Percentiles rank a stretch among this genome's conserved stretches.
These are phyloP conservation scores for Chrysolina oricalcia DNA, from an alignment of 2,888 invertebrate species.

Conservation along the genomic window DNA sequence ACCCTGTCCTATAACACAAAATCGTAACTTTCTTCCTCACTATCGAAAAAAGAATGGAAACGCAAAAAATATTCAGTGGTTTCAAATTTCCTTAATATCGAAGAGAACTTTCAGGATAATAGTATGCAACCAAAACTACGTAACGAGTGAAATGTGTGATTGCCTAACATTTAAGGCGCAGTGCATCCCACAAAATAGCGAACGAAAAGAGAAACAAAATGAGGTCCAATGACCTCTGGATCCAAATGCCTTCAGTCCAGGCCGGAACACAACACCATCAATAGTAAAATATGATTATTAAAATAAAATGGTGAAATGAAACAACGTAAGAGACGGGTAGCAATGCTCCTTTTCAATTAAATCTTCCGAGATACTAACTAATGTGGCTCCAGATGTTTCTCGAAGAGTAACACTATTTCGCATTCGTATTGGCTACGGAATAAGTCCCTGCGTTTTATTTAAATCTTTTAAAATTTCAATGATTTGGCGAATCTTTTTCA, in stretches of 20 bases:
- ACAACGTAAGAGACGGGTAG: too few species aligned
- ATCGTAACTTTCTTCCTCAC: too few species aligned
- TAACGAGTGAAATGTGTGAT: not conserved
- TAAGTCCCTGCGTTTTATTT: too few species aligned
- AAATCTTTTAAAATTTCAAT: too few species aligned
- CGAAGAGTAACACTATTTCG: too few species aligned
- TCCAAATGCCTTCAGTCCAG: not conserved
- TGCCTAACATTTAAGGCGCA: slow-evolving; percentile 5
- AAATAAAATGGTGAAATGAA: too few species aligned
- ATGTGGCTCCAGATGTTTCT: too few species aligned
- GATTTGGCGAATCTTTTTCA: too few species aligned
- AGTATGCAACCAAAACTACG: not conserved
- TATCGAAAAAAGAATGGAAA: not conserved
- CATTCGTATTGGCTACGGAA: too few species aligned
- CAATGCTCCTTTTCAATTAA: too few species aligned
- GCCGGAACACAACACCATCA: not conserved
- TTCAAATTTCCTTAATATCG: not conserved
- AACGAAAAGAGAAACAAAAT: not conserved
- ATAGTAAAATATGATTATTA: not conserved
- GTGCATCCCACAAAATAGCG: not conserved
- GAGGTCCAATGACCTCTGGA: slow-evolving; percentile 5
- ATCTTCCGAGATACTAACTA: too few species aligned
- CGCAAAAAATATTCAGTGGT: not conserved
- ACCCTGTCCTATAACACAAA: too few species aligned
- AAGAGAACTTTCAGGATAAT: not conserved